Conservation (phyloP, 2,113 vertebrate genomes). For the Synchiropus splendidus region DNA sequence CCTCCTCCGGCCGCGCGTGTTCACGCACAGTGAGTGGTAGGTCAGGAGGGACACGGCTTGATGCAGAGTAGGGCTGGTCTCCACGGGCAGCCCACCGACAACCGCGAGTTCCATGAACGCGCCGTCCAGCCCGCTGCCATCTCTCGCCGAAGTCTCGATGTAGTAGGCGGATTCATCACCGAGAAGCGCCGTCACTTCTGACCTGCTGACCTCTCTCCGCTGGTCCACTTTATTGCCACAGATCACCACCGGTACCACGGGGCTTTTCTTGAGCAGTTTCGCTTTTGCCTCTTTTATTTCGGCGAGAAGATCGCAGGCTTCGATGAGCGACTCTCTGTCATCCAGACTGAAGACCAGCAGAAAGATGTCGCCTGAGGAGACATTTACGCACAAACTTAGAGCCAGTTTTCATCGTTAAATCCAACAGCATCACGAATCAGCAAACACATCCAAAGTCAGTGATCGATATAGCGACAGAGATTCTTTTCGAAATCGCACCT, state of each 20-base stretch:
- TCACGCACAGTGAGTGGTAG: conserved; percentile 48
- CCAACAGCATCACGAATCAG: too few relatives aligned
- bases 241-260: conserved; percentile 35
- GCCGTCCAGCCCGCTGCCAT: conserved; percentile 46
- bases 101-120: conserved; percentile 53
- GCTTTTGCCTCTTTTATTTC: conserved; percentile 60
- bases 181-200: conserved; percentile 31
- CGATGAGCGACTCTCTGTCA: conserved; percentile 53
- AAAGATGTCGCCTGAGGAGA: conserved; percentile 60
- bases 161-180: conserved; percentile 28
- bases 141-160: conserved; percentile 65
- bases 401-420: too few relatives aligned
- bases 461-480: too few relatives aligned
- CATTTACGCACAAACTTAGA: not conserved
- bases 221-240: conserved; percentile 67
- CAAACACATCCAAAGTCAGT: too few relatives aligned
- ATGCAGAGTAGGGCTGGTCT: conserved; percentile 57
- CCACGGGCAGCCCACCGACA: conserved; percentile 56
- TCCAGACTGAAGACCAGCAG: conserved; percentile 66
- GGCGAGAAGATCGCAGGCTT: conserved; percentile 42
- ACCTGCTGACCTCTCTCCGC: conserved; percentile 23
- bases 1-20: conserved; percentile 29
- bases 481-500: too few relatives aligned
- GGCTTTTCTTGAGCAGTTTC: conserved; percentile 48
- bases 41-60: conserved; percentile 50